Evolutionary conservation across 2,888 invertebrate species (phyloP).

Genomic region (Diarsia brunnea): DNA sequence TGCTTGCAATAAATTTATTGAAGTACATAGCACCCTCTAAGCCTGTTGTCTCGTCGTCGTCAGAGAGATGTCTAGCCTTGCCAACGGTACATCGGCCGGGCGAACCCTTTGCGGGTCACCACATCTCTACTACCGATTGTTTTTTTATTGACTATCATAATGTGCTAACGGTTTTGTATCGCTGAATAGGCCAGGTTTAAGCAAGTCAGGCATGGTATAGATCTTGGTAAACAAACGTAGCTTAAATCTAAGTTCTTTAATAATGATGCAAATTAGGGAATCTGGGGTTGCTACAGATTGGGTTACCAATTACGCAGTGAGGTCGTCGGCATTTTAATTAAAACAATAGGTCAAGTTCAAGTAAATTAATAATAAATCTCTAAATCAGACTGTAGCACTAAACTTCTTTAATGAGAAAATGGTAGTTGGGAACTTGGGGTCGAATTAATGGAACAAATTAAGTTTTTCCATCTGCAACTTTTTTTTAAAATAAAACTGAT

Average conservation of each 20-base stretch:
- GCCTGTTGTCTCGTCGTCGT: background rate
- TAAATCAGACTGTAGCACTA: background rate
- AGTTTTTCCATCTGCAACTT: background rate
- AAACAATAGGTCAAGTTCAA: conserved; percentile 4
- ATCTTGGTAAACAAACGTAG: background rate
- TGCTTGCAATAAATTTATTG: conserved; percentile 30
- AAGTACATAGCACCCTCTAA: conserved; percentile 12
- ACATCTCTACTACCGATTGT: conserved; percentile 14
- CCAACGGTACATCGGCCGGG: conserved; percentile 40
- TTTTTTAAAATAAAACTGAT: background rate
- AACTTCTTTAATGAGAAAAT: background rate
- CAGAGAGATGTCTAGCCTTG: conserved; percentile 29
- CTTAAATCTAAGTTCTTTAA: background rate
- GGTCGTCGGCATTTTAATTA: background rate
- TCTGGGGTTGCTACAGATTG: background rate
- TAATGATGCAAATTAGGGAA: background rate
- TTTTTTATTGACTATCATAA: conserved; percentile 31
- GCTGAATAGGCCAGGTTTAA: background rate
- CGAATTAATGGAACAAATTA: background rate
- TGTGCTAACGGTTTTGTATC: background rate
- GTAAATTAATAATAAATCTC: background rate
- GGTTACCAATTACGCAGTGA: background rate
- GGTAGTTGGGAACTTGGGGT: background rate
- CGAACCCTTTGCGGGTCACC: conserved; percentile 43
- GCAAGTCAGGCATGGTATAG: background rate